Evolutionary conservation across 37 sponge, comb jelly and placozoan genomes (phyloP).

Genomic region (Aplysina aerophoba): DNA sequence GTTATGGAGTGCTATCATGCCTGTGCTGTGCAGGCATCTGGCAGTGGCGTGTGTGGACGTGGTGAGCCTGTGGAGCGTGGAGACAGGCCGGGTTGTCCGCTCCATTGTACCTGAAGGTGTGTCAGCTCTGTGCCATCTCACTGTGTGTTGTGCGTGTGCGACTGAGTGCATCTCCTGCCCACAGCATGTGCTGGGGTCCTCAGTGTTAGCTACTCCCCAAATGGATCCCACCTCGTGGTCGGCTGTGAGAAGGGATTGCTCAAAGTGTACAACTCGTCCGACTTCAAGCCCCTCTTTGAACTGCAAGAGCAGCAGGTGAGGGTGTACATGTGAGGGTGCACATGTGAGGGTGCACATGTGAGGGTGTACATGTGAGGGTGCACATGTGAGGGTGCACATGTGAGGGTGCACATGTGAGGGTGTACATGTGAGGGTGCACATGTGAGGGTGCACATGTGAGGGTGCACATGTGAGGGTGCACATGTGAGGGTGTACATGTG

Average conservation of each 20-base stretch:
- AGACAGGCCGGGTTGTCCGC: slow-evolving; percentile 31
- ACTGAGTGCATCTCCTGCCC: background rate
- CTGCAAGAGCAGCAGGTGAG: slow-evolving; percentile 8
- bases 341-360: background rate
- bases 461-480: background rate
- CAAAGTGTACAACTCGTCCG: slow-evolving; percentile 23
- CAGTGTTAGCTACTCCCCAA: slow-evolving; percentile 63
- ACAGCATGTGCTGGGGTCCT: background rate
- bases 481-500: background rate
- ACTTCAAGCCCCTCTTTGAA: slow-evolving; percentile 15
- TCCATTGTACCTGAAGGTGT: background rate
- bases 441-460: background rate
- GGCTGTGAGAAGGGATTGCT: slow-evolving; percentile 58
- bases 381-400: background rate
- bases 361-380: background rate
- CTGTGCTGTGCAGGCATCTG: slow-evolving; percentile 30
- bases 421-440: background rate
- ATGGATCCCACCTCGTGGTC: slow-evolving; percentile 60
- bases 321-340: background rate
- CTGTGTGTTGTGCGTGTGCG: background rate
- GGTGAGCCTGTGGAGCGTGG: slow-evolving; percentile 55
- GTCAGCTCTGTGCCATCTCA: background rate
- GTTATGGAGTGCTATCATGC: background rate
- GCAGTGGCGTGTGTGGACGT: slow-evolving; percentile 58
- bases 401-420: background rate